Conservation (phyloP, 2,113 vertebrate genomes). For the Sturnus vulgaris region DNA sequence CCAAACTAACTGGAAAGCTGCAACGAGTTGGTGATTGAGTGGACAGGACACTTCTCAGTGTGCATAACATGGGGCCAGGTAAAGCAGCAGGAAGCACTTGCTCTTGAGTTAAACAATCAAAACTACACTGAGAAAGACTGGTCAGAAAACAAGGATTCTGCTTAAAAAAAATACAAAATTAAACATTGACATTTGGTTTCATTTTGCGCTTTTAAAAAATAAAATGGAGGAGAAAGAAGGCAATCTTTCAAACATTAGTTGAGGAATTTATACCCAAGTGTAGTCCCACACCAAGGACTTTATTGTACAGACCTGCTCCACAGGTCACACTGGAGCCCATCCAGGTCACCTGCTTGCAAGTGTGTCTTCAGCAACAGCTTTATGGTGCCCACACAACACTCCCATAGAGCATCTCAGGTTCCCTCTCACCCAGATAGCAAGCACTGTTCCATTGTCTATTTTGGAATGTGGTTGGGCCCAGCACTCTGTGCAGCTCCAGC, state of each 20-base stretch:
- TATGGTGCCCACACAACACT: neutral
- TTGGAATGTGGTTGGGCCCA: neutral
- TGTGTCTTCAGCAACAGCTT: neutral
- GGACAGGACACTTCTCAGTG: neutral
- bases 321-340: neutral
- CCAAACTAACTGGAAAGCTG: neutral
- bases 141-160: neutral
- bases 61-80: neutral
- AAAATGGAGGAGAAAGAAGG: neutral
- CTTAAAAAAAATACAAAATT: fast-evolving
- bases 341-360: neutral
- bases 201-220: neutral
- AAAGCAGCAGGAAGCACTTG: neutral
- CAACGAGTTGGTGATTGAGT: neutral
- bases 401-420: neutral
- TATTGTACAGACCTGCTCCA: neutral
- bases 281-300: neutral
- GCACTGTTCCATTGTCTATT: neutral
- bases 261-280: neutral
- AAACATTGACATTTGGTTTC: neutral
- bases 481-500: neutral
- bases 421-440: neutral
- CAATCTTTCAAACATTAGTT: neutral
- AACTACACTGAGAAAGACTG: neutral
- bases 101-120: neutral